Conservation (phyloP, 1,140 invertebrate genomes). For the Heliconius melpomene region DNA sequence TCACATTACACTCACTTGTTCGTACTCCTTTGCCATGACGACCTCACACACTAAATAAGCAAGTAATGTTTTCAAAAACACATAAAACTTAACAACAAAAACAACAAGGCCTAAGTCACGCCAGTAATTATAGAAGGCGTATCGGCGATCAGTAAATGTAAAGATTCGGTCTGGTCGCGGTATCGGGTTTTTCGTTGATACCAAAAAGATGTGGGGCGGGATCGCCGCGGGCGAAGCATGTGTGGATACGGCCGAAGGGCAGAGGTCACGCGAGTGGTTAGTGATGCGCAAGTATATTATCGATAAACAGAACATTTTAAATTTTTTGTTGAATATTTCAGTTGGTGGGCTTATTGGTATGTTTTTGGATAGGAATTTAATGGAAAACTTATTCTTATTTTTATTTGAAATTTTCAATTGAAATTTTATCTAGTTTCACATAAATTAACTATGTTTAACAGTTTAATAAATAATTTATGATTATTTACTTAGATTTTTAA, state of each 20-base stretch:
- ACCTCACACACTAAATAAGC: neutral
- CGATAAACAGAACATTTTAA: too few species aligned
- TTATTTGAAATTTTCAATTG: too few species aligned
- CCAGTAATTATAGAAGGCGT: slow-evolving; percentile 32
- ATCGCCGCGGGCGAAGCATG: slow-evolving; percentile 64
- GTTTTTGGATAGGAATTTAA: too few species aligned
- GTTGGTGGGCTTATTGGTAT: too few species aligned
- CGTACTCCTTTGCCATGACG: too few species aligned
- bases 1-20: too few species aligned
- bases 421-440: too few species aligned
- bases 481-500: too few species aligned
- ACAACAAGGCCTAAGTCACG: slow-evolving; percentile 37
- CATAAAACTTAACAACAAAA: slow-evolving; percentile 17
- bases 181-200: slow-evolving; percentile 68
- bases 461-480: too few species aligned
- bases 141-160: slow-evolving; percentile 46
- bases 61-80: slow-evolving; percentile 3
- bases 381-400: too few species aligned
- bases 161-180: slow-evolving; percentile 45
- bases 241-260: slow-evolving; percentile 63
- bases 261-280: slow-evolving; percentile 69
- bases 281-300: slow-evolving; percentile 39
- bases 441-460: too few species aligned
- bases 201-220: slow-evolving; percentile 70
- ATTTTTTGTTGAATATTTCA: neutral